phyloP scores from a whole-genome alignment of 2,888 invertebrate genomes.

The Cantharis nigra region DNA sequence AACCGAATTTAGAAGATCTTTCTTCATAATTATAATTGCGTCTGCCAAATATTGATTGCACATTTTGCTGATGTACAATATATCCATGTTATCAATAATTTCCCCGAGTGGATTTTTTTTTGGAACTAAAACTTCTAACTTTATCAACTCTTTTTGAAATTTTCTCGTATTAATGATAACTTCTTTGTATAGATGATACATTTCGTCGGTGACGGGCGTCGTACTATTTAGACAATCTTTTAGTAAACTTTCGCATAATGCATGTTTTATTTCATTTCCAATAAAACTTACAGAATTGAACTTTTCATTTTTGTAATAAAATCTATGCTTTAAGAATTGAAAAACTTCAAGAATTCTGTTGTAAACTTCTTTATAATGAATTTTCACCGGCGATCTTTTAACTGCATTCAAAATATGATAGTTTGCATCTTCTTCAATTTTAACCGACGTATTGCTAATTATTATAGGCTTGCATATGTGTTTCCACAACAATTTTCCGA shows the following conservation, averaged over 20 bases:
- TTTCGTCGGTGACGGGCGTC: constrained; percentile 75
- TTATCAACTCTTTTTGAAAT: constrained; percentile 68
- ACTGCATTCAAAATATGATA: constrained; percentile 45
- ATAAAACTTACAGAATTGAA: constrained; percentile 61
- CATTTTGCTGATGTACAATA: constrained; percentile 76
- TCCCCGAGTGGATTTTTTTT: constrained; percentile 65
- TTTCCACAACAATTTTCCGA: constrained; percentile 64
- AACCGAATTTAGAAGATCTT: constrained; percentile 79
- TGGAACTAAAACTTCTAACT: constrained; percentile 63
- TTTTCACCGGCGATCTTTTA: constrained; percentile 53
- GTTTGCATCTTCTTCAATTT: constrained; percentile 51
- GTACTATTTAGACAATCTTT: constrained; percentile 72
- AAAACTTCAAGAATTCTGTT: constrained; percentile 63
- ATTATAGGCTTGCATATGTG: constrained; percentile 65
- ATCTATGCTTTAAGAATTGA: constrained; percentile 61
- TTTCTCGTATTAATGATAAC: constrained; percentile 67
- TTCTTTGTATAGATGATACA: constrained; percentile 66
- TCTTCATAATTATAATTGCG: constrained; percentile 75
- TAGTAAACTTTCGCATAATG: constrained; percentile 69
- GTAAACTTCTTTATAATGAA: constrained; percentile 62
- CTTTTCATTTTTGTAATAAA: constrained; percentile 56
- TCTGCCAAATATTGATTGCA: constrained; percentile 71
- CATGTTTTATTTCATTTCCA: constrained; percentile 60
- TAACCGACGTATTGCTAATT: constrained; percentile 56
- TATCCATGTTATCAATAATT: constrained; percentile 75